Percentiles rank a stretch among this genome's conserved stretches.
phyloP scores from a whole-genome alignment of 1,140 invertebrate species.

The Penaeus vannamei region DNA sequence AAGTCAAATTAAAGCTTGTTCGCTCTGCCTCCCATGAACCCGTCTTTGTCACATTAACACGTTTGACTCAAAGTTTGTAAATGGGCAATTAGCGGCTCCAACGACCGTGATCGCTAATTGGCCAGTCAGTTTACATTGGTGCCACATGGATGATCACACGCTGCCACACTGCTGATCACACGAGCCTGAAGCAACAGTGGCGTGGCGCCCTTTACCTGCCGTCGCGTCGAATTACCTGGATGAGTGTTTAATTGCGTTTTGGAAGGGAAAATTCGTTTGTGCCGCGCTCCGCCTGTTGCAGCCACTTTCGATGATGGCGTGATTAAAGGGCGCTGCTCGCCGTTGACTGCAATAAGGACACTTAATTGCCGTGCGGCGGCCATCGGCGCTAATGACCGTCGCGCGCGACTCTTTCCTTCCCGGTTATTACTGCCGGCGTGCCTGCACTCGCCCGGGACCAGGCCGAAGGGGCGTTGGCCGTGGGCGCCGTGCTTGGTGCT shows the following conservation, averaged over 20 bases:
- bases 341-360: conserved; percentile 24
- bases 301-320: conserved; percentile 3
- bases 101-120: conserved; percentile 64
- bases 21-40: conserved; percentile 48
- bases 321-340: neutral
- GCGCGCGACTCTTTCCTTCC: no score
- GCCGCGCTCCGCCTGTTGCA: neutral
- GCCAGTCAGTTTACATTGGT: conserved; percentile 67
- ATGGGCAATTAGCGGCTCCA: conserved; percentile 63
- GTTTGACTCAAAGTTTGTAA: conserved; percentile 61
- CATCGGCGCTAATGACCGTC: no score
- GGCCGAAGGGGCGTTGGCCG: no score
- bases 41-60: conserved; percentile 63
- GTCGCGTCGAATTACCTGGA: conserved; percentile 48
- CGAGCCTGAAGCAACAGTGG: neutral
- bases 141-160: conserved; percentile 57
- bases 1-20: conserved; percentile 54
- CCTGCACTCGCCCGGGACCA: no score
- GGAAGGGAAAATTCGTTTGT: conserved; percentile 37
- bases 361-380: neutral
- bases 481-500: no score
- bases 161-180: conserved; percentile 21
- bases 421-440: no score
- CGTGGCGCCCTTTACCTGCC: conserved; percentile 1
- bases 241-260: conserved; percentile 54